Percentiles rank a stretch among this genome's conserved stretches.
Evolutionary conservation across 2,113 vertebrate species (phyloP).

Genomic region (Syngnathus floridae): DNA sequence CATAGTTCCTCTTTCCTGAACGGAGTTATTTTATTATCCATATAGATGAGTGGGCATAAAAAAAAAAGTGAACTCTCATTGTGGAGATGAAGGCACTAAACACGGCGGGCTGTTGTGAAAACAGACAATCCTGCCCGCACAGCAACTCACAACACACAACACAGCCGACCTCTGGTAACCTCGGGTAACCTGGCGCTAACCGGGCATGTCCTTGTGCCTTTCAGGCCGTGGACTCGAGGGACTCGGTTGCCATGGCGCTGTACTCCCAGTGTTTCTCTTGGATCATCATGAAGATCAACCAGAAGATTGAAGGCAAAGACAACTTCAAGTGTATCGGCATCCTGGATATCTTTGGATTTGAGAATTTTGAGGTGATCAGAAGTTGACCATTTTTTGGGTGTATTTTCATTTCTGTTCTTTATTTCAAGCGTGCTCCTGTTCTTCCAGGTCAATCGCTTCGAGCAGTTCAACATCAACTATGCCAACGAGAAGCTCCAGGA

Average conservation of each 20-base stretch:
- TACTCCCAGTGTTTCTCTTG: slow-evolving; percentile 91
- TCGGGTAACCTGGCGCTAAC: slow-evolving; percentile 15
- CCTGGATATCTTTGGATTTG: slow-evolving; percentile 91
- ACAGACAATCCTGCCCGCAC: slow-evolving; percentile 35
- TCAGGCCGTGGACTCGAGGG: slow-evolving; percentile 85
- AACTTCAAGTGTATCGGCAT: slow-evolving; percentile 93
- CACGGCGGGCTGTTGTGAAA: slow-evolving; percentile 44
- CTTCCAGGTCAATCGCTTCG: slow-evolving; percentile 83
- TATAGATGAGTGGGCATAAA: neutral
- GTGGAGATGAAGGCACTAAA: slow-evolving; percentile 19
- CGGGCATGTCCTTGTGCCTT: slow-evolving; percentile 18
- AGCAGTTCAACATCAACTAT: slow-evolving; percentile 92
- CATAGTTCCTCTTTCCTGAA: neutral
- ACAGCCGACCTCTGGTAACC: neutral
- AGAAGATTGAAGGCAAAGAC: slow-evolving; percentile 84
- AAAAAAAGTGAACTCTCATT: neutral
- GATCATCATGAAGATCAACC: slow-evolving; percentile 88
- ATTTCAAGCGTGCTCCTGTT: neutral
- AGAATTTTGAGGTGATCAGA: slow-evolving; percentile 83
- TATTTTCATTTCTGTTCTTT: neutral
- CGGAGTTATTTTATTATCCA: neutral
- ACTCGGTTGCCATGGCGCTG: slow-evolving; percentile 87
- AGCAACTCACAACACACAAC: slow-evolving; percentile 42
- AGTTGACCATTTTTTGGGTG: neutral
- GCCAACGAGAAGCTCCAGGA: slow-evolving; percentile 93